Conservation (phyloP, 2,113 vertebrate species). For the Myiagra hebetior region DNA sequence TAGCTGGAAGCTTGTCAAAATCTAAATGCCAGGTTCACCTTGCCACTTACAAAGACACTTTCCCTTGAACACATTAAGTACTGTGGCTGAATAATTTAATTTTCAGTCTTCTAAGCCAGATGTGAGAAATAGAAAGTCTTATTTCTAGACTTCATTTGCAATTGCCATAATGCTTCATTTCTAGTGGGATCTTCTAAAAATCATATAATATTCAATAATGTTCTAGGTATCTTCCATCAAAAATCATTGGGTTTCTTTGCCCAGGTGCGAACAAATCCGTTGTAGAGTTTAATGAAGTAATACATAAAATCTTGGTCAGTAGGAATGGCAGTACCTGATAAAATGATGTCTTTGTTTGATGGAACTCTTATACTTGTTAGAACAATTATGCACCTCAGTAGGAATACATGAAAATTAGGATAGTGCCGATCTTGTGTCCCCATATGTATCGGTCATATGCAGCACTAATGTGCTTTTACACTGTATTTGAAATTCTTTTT, state of each 20-base stretch:
- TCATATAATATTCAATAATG: neutral
- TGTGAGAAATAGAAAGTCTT: neutral
- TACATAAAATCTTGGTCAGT: neutral
- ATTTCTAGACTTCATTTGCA: neutral
- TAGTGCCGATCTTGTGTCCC: neutral
- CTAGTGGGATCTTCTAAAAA: neutral
- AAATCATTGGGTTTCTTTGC: neutral
- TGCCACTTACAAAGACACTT: neutral
- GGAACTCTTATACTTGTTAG: neutral
- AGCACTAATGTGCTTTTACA: neutral
- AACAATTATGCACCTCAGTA: neutral
- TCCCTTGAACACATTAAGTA: neutral
- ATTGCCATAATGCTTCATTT: neutral
- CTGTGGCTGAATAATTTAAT: neutral
- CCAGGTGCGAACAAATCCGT: neutral
- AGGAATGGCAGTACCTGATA: neutral
- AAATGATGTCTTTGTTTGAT: neutral
- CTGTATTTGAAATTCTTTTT: neutral
- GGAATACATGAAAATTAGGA: neutral
- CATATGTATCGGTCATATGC: accelerated
- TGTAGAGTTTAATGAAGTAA: neutral
- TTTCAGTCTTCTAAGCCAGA: neutral
- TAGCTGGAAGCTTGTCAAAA: neutral
- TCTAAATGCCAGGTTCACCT: neutral
- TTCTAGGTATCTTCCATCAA: neutral